Evolutionary conservation across 2,797 vertebrate species (phyloP), one percentile per base, ranked within the genome.

Genomic region (Microhierax caerulescens): DNA sequence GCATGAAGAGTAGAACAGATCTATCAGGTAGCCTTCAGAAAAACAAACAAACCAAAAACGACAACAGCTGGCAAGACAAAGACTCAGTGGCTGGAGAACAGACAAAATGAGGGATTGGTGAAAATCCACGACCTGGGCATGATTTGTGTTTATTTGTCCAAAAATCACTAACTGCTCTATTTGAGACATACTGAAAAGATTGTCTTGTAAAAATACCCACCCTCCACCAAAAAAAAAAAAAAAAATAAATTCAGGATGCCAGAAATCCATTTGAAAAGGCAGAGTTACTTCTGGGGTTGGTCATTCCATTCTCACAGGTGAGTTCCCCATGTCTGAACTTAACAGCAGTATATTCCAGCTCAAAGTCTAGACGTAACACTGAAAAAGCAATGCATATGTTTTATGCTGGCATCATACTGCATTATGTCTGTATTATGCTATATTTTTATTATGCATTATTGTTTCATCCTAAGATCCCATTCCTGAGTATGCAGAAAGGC

Each of bases 391-490:
- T 9, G 20, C 13, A 4, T 45, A 2, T 32, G 45, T 23, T 32
- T 1, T 16, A 30, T 17, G 28, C 30, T 10, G 32, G 13, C 27
- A 23, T 3, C 43, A 43, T 13, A 50, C 51, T 76, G 76, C 73
- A n/a, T 74, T 47, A 51, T 54, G n/a, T 4, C 74, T 68, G 24
- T 19, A 56, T 56, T 37, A 51, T 1, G 28, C n/a, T 41, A 3
- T 50, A 87, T 68, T 78, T 87, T 87, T 95, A 77, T 65, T 36
- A 11, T 4, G 32, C 6, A 8, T 39, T 57, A 64, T 68, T 88
- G 59, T 78, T 75, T 76, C 74, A 45, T 28, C 51, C 73, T 32
- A 69, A 39, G 45, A 86, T 85, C 47, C 79, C 92, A 37, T 41
- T 81, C 57, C 93, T 15, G 25, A 2, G 0, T 53, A 69, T 4